Conservation (phyloP, 1,140 invertebrate genomes). For the Brachystomella parvula region DNA sequence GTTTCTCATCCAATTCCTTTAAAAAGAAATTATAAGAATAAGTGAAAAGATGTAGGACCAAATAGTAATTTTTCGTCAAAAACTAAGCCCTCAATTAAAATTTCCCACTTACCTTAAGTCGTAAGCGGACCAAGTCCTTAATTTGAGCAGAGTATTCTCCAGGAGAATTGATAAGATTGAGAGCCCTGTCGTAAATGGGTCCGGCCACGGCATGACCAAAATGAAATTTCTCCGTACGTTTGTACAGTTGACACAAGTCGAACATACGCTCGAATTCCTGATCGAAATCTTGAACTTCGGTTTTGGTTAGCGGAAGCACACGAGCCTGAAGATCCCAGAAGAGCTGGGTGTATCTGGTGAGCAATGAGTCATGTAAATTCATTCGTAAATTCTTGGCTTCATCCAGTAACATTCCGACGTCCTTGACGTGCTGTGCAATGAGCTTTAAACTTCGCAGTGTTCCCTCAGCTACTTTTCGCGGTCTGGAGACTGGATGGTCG, state of each 20-base stretch:
- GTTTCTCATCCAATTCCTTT: conserved; percentile 44
- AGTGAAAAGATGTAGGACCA: conserved; percentile 34
- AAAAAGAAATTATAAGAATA: conserved; percentile 37
- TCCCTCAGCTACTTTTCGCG: neutral
- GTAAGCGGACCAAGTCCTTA: neutral
- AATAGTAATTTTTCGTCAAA: neutral
- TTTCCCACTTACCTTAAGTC: conserved; percentile 35
- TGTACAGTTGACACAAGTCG: conserved; percentile 14
- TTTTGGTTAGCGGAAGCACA: neutral
- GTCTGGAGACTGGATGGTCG: too few relatives aligned
- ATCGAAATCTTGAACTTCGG: conserved; percentile 12
- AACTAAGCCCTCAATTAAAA: conserved; percentile 32
- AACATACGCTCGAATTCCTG: conserved; percentile 8
- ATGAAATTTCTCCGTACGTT: neutral
- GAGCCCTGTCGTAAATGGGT: neutral
- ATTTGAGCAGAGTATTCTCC: neutral
- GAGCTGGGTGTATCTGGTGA: neutral
- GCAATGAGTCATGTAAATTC: too few relatives aligned
- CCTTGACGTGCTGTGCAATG: neutral
- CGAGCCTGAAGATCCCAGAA: conserved; percentile 2
- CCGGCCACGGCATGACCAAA: neutral
- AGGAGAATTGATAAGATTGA: neutral
- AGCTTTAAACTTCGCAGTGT: neutral
- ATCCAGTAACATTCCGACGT: neutral
- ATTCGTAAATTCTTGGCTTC: neutral